Evolutionary conservation across 1,140 invertebrate species (phyloP).

Genomic region (Lethocerus indicus): DNA sequence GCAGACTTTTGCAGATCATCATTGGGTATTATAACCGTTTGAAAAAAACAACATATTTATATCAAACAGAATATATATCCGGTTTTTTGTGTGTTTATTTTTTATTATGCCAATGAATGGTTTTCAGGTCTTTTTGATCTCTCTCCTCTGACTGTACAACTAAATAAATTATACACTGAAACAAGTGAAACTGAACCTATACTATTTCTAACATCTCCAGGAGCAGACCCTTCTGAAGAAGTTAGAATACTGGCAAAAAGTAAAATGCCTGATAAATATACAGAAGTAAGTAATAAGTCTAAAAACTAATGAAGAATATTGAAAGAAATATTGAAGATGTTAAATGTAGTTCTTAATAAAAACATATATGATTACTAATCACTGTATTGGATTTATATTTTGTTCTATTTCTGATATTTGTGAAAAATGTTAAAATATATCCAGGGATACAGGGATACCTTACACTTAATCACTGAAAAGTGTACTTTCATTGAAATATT

Average conservation of each 20-base stretch:
- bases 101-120: conserved; percentile 1
- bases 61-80: not conserved
- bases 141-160: conserved; percentile 39
- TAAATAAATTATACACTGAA: conserved; percentile 39
- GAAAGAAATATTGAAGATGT: too few species aligned
- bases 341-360: too few species aligned
- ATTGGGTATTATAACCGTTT: conserved; percentile 31
- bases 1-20: conserved; percentile 47
- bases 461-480: too few species aligned
- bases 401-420: too few species aligned
- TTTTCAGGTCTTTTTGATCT: conserved; percentile 35
- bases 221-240: conserved; percentile 70
- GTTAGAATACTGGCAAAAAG: conserved; percentile 44
- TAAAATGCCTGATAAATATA: too few species aligned
- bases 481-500: too few species aligned
- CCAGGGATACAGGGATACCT: too few species aligned
- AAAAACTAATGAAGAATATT: too few species aligned
- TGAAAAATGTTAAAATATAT: too few species aligned
- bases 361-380: too few species aligned
- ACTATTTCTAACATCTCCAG: conserved; percentile 53
- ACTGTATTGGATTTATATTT: too few species aligned
- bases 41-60: not conserved
- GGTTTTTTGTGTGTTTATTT: not conserved
- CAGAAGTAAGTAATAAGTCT: too few species aligned
- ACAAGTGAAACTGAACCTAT: conserved; percentile 45